A percentile compares a stretch with the other conserved stretches of the same genome.
Evolutionary conservation across 2,888 invertebrate genomes (phyloP).

Genomic region (Temnothorax rugatulus): DNA sequence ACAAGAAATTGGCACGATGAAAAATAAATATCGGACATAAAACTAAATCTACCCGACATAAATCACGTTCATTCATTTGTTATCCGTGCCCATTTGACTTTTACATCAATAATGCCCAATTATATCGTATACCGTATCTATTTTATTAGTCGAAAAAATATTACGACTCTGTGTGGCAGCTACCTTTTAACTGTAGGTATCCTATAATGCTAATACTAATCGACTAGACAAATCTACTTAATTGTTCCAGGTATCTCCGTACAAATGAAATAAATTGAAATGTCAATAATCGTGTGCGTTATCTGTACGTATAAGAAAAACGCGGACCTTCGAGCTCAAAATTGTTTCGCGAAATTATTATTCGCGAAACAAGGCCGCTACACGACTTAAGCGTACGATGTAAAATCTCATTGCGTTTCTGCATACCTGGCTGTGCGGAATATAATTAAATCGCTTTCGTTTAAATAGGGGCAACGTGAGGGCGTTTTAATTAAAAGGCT

Average conservation of each 20-base stretch:
- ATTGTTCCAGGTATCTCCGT: not conserved
- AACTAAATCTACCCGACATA: conserved; percentile 13
- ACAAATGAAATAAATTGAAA: conserved; percentile 7
- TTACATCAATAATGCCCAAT: not conserved
- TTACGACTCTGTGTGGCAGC: not conserved
- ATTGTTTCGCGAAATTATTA: not conserved
- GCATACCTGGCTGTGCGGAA: not conserved
- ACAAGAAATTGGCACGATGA: conserved; percentile 23
- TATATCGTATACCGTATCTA: not conserved
- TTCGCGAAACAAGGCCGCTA: not conserved
- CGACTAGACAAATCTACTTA: not conserved
- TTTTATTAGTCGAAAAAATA: conserved; percentile 20
- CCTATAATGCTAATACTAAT: not conserved
- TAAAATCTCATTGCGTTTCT: not conserved
- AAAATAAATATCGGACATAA: conserved; percentile 25
- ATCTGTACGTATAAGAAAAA: not conserved
- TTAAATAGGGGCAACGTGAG: not conserved
- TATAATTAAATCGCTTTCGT: conserved; percentile 5
- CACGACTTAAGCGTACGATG: not conserved
- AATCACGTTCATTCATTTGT: conserved; percentile 22
- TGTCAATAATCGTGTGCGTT: not conserved
- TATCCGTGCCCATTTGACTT: conserved; percentile 12
- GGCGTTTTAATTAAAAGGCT: not conserved
- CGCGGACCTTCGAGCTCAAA: not conserved
- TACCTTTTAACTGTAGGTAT: conserved; percentile 30